Evolutionary conservation across 2,797 vertebrate species (phyloP).

Genomic region (Acrossocheilus wenchowensis): DNA sequence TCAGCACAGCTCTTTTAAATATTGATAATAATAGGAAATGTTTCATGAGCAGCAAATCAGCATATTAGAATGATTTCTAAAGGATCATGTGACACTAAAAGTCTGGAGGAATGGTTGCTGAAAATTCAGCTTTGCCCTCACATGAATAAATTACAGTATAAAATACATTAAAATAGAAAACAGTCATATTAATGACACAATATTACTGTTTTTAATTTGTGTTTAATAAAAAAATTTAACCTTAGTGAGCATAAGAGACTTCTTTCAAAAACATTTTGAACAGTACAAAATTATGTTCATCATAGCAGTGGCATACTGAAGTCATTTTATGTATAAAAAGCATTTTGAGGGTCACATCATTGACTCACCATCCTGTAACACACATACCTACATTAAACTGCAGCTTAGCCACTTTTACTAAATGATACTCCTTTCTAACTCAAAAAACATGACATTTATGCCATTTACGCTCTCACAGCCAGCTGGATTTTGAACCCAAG

Average conservation of each 20-base stretch:
- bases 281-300: not conserved
- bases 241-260: not conserved
- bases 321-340: not conserved
- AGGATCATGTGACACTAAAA: not conserved
- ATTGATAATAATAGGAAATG: not conserved
- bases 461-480: slow-evolving; percentile 16
- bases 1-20: not conserved
- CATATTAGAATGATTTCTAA: not conserved
- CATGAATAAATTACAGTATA: not conserved
- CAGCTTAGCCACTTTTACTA: not conserved
- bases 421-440: slow-evolving; percentile 12
- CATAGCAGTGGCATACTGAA: not conserved
- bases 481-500: slow-evolving; percentile 41
- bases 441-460: slow-evolving; percentile 18
- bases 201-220: not conserved
- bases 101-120: not conserved
- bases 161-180: not conserved
- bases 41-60: not conserved
- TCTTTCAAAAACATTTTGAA: not conserved
- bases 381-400: not conserved
- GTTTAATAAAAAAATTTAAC: not conserved
- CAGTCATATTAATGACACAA: not conserved
- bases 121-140: not conserved
- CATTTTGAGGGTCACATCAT: not conserved
- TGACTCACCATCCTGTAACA: not conserved